Evolutionary conservation across 2,113 vertebrate genomes (phyloP).

Genomic region (Chloebia gouldiae): DNA sequence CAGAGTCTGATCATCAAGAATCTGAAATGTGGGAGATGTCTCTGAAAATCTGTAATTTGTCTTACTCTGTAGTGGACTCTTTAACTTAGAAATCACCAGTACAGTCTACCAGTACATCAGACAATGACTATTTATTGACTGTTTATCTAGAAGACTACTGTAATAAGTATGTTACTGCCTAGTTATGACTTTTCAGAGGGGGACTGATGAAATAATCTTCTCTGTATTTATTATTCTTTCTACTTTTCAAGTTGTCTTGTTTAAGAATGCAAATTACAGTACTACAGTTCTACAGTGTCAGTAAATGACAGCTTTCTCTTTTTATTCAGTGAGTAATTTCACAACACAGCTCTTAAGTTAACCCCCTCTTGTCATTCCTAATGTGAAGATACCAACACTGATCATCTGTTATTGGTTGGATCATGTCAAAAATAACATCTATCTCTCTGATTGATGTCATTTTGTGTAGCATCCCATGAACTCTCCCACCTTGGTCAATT

Average conservation of each 20-base stretch:
- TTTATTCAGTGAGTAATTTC: neutral
- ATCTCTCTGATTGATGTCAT: neutral
- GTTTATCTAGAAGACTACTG: neutral
- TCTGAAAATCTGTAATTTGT: neutral
- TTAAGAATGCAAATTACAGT: neutral
- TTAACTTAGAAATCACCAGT: conserved; percentile 15
- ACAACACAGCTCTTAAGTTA: neutral
- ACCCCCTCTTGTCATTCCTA: neutral
- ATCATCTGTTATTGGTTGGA: neutral
- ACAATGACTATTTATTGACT: conserved; percentile 39
- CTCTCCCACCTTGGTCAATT: too few relatives aligned
- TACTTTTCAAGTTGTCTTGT: neutral
- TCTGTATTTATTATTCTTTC: neutral
- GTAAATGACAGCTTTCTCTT: neutral
- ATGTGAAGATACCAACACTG: neutral
- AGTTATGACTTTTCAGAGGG: neutral
- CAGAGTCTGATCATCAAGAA: neutral
- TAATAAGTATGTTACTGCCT: neutral
- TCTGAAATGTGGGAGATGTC: neutral
- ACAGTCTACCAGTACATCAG: neutral
- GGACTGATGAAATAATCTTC: neutral
- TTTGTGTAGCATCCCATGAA: too few relatives aligned
- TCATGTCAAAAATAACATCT: neutral
- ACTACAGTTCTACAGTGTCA: neutral
- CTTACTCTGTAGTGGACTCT: neutral